Conservation (phyloP, 1,140 invertebrate genomes). For the Sinella curviseta region DNA sequence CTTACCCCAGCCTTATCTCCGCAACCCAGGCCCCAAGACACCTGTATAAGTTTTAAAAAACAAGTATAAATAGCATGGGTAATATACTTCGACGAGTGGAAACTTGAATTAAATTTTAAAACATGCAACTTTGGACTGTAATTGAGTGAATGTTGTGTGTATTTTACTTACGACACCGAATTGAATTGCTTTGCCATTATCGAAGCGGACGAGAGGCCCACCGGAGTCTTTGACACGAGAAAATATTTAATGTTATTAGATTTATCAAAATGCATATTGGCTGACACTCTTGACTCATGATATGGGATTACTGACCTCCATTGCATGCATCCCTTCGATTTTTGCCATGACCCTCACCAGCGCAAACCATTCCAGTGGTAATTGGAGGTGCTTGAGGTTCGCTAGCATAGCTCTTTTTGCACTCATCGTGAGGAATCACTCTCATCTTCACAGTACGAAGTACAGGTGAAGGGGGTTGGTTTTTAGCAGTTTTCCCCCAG, state of each 20-base stretch:
- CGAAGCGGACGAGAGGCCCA: slow-evolving; percentile 80
- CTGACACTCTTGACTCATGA: too few relatives aligned
- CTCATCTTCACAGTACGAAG: background rate
- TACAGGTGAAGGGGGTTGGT: background rate
- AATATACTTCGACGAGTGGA: too few relatives aligned
- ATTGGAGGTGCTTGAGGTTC: background rate
- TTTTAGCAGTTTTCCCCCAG: slow-evolving; percentile 34
- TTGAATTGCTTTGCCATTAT: slow-evolving; percentile 72
- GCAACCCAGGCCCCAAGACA: slow-evolving; percentile 77
- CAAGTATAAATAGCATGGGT: background rate
- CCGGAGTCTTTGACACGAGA: slow-evolving; percentile 73
- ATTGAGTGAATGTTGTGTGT: too few relatives aligned
- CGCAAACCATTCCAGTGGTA: background rate
- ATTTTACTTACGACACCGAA: slow-evolving; percentile 70
- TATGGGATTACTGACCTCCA: background rate
- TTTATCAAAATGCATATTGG: too few relatives aligned
- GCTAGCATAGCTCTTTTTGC: slow-evolving; percentile 2
- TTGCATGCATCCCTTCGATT: slow-evolving; percentile 8
- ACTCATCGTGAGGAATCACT: slow-evolving; percentile 14
- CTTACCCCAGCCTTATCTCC: slow-evolving; percentile 82
- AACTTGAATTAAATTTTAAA: too few relatives aligned
- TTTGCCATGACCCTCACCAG: background rate
- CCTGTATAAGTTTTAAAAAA: slow-evolving; percentile 55
- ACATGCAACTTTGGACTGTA: too few relatives aligned
- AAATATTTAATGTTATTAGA: background rate